Conservation (phyloP, 2,113 vertebrate species). For the Odontesthes bonariensis region DNA sequence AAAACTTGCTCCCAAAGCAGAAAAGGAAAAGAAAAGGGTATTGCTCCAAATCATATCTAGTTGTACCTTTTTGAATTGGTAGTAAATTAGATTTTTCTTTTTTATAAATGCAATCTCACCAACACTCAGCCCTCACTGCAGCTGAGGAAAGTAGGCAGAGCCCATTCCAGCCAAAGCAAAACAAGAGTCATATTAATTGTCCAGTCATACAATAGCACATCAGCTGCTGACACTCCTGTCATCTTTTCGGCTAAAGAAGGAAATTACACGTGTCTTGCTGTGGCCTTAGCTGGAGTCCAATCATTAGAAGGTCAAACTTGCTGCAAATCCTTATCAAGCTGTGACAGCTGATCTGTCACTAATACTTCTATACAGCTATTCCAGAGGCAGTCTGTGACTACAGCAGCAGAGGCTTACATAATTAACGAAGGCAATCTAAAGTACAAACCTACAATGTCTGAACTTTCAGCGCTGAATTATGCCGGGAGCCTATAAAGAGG, state of each 20-base stretch:
- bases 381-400: constrained; percentile 16
- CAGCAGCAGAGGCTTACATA: constrained; percentile 34
- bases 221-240: constrained; percentile 57
- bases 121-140: constrained; percentile 20
- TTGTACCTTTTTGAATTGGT: constrained; percentile 9
- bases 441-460: background rate
- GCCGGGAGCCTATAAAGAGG: constrained; percentile 9
- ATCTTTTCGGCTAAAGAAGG: constrained; percentile 51
- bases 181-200: constrained; percentile 42
- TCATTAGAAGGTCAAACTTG: constrained; percentile 71
- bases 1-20: too few relatives aligned
- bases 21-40: too few relatives aligned
- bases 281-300: constrained; percentile 55
- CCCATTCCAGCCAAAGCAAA: constrained; percentile 20
- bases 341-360: constrained; percentile 51
- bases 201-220: constrained; percentile 44
- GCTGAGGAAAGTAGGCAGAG: constrained; percentile 13
- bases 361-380: constrained; percentile 15
- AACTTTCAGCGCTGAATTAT: constrained; percentile 1
- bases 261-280: constrained; percentile 65
- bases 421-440: constrained; percentile 39
- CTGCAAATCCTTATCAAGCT: constrained; percentile 63
- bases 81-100: constrained; percentile 5
- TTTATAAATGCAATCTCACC: constrained; percentile 18
- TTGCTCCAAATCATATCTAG: too few relatives aligned